These are phyloP conservation scores for Antechinus stuartii DNA, from an alignment of 2,113 vertebrate genomes.

Conservation along the genomic window DNA sequence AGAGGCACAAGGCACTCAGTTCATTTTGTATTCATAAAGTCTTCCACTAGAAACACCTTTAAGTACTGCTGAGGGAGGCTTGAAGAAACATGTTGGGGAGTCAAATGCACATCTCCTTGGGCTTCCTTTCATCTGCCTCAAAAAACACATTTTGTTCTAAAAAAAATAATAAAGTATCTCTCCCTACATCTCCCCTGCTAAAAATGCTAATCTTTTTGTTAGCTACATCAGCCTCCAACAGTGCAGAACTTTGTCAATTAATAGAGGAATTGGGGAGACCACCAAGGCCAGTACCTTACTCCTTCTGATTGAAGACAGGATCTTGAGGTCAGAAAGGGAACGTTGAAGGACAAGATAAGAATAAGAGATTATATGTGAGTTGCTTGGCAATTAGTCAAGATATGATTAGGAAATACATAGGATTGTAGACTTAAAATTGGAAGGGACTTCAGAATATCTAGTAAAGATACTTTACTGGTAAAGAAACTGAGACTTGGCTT, in stretches of 20 bases:
- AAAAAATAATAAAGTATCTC: not conserved
- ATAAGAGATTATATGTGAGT: accelerated
- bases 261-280: constrained; percentile 19
- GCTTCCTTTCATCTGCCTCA: constrained; percentile 86
- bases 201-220: constrained; percentile 84
- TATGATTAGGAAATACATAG: not conserved
- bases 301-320: not conserved
- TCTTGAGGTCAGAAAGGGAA: not conserved
- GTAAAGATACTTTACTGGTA: not conserved
- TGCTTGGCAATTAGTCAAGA: not conserved
- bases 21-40: constrained; percentile 89
- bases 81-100: constrained; percentile 85
- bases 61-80: constrained; percentile 86
- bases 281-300: not conserved
- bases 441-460: not conserved
- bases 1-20: constrained; percentile 78
- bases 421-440: not conserved
- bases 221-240: constrained; percentile 78
- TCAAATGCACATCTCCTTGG: constrained; percentile 85
- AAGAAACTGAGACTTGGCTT: not conserved
- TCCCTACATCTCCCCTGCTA: constrained; percentile 52
- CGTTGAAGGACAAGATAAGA: not conserved
- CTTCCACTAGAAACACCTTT: constrained; percentile 85
- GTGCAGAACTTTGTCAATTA: constrained; percentile 81
- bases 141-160: constrained; percentile 81